Evolutionary conservation across 2,113 vertebrate genomes (phyloP), one percentile per base, ranked within the genome.

Genomic region (Scopus umbretta): DNA sequence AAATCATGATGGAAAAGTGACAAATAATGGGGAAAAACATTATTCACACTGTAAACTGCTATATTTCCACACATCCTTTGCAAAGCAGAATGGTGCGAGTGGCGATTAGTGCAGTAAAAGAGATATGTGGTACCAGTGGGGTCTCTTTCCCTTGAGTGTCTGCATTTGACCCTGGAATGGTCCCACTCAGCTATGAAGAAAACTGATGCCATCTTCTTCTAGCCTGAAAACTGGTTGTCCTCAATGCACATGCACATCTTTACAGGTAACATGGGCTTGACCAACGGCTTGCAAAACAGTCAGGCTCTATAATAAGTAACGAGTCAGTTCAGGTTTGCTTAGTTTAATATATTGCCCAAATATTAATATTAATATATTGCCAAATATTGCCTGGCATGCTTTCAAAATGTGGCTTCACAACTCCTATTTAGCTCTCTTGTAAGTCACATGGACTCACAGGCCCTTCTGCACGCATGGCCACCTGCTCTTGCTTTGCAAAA

Each of bases 101-200:
- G 38, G n/a, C 12, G 13, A 63, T 55, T 55, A 79, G 8, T 53
- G 61, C 34, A 61, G 21, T 30, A 75, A 83, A 83, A 26, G 59
- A 80, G 10, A 10, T 10, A 27, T 5, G 6, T 42, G 0, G 0
- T 76, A 67, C 34, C 32, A 23, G 72, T 26, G 30, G 13, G 14
- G 10, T 30, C 10, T 16, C 16, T 58, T 68, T 65, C 10, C 16
- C 16, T 58, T 83, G 30, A 38, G 13, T 23, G 27, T 17, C 25
- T 82, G 74, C 70, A 11, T 82, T 43, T 26, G 49, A 65, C 11
- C 5, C 15, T 63, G 59, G 26, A 67, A 80, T 75, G 13, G 50
- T 68, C 42, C 23, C 43, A 56, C 10, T 45, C 16, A 59, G 20
- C 34, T 32, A 11, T 14, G 45, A 40, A 80, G 21, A 67, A 78